Evolutionary conservation across 30 jellyfish, hydroid and myxozoan species (phyloP).

Genomic region (Hydractinia symbiolongicarpus): DNA sequence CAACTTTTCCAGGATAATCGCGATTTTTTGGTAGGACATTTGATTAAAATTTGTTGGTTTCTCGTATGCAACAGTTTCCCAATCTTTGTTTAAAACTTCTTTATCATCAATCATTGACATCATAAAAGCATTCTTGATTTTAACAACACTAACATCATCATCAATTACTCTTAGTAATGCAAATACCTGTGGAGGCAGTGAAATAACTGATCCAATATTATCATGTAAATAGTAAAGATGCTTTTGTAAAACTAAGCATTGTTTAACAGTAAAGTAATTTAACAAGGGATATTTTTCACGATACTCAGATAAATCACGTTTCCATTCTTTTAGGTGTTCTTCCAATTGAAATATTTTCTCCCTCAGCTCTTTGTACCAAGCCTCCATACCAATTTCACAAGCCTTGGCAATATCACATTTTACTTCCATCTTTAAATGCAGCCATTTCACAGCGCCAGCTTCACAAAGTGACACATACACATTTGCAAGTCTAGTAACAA

Average conservation of each 20-base stretch:
- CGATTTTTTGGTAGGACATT: not conserved
- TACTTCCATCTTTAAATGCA: conserved; percentile 31
- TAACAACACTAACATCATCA: conserved; percentile 19
- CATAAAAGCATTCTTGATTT: not conserved
- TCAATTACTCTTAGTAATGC: conserved; percentile 30
- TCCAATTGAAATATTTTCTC: conserved; percentile 17
- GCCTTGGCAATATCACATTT: conserved; percentile 25
- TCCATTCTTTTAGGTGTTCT: conserved; percentile 33
- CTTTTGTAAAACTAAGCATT: conserved; percentile 41
- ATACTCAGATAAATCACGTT: conserved; percentile 3
- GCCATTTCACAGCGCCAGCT: conserved; percentile 39
- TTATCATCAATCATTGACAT: conserved; percentile 28
- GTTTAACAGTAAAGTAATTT: conserved; percentile 46
- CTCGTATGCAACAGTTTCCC: not conserved
- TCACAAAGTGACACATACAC: conserved; percentile 40
- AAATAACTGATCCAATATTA: not conserved
- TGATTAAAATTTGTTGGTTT: conserved; percentile 33
- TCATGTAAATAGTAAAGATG: conserved; percentile 4
- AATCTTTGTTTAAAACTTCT: not conserved
- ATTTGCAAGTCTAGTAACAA: conserved; percentile 37
- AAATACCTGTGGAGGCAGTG: conserved; percentile 29
- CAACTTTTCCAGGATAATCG: not conserved
- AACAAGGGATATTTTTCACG: conserved; percentile 35
- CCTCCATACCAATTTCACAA: not conserved
- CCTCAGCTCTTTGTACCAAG: conserved; percentile 8